A percentile compares a stretch with the other conserved stretches of the same genome.
Conservation (phyloP, 2,113 vertebrate genomes). For the Sinocyclocheilus anshuiensis region DNA sequence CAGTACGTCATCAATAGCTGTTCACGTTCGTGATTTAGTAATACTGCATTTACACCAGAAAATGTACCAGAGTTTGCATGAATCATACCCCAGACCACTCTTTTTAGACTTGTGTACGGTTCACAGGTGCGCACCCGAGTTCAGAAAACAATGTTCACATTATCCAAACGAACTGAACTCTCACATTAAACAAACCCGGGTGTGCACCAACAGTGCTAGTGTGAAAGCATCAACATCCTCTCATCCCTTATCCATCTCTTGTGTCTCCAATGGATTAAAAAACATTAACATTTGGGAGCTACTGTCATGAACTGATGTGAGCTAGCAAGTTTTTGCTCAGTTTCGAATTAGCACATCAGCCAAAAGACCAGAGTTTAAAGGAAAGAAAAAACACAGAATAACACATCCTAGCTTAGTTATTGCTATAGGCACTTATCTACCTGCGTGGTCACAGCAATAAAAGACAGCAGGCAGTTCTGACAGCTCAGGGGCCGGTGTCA, state of each 20-base stretch:
- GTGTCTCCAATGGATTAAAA: neutral
- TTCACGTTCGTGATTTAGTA: neutral
- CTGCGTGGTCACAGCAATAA: conserved; percentile 31
- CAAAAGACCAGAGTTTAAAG: neutral
- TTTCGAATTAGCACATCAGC: neutral
- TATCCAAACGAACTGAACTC: neutral
- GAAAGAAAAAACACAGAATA: conserved; percentile 1
- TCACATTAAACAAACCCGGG: neutral
- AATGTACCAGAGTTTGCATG: neutral
- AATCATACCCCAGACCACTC: neutral
- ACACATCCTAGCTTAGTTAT: neutral
- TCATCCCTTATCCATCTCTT: neutral
- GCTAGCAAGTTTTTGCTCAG: neutral
- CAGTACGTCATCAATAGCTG: too few relatives aligned
- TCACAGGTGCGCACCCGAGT: neutral
- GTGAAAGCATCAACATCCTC: neutral
- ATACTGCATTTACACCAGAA: neutral
- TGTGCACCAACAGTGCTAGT: neutral
- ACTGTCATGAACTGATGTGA: neutral
- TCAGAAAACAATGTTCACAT: neutral
- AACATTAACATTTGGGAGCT: neutral
- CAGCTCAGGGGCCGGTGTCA: neutral
- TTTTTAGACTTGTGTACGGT: neutral
- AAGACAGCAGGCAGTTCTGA: conserved; percentile 32
- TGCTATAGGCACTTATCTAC: conserved; percentile 17